phyloP scores from a whole-genome alignment of 2,888 invertebrate genomes.

The Bombyx huttoni region DNA sequence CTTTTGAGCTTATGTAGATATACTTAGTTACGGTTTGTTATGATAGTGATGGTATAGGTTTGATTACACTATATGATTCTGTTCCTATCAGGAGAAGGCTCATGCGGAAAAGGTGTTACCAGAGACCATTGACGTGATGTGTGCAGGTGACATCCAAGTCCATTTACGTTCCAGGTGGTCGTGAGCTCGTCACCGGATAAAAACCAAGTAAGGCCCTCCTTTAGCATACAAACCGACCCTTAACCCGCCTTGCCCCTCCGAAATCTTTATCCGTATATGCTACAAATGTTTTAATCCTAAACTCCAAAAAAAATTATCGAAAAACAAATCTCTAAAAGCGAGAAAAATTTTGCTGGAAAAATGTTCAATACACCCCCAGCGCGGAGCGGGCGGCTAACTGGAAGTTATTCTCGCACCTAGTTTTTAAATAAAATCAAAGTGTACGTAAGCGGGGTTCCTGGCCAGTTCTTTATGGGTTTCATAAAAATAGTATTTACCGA shows the following conservation, averaged over 20 bases:
- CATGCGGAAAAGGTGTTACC: no score
- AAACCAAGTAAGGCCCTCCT: no score
- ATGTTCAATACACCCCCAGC: constrained; percentile 23
- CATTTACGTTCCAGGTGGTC: no score
- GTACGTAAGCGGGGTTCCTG: constrained; percentile 13
- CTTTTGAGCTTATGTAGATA: background rate
- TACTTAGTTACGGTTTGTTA: background rate
- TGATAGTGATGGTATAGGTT: background rate
- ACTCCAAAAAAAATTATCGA: background rate
- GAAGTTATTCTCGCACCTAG: constrained; percentile 20
- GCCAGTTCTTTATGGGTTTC: constrained; percentile 26
- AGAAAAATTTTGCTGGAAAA: constrained; percentile 9
- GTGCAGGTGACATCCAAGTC: no score
- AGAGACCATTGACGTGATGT: no score
- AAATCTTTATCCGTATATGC: background rate
- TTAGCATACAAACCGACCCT: no score
- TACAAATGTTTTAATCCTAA: background rate
- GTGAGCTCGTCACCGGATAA: no score
- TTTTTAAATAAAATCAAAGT: constrained; percentile 41
- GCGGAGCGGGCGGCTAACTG: constrained; percentile 14
- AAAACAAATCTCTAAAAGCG: constrained; percentile 3
- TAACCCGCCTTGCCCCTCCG: no score
- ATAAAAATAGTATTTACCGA: constrained; percentile 17
- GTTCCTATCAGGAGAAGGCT: no score
- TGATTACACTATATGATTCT: background rate